Evolutionary conservation across 2,113 vertebrate species (phyloP).

Genomic region (Bos javanicus): DNA sequence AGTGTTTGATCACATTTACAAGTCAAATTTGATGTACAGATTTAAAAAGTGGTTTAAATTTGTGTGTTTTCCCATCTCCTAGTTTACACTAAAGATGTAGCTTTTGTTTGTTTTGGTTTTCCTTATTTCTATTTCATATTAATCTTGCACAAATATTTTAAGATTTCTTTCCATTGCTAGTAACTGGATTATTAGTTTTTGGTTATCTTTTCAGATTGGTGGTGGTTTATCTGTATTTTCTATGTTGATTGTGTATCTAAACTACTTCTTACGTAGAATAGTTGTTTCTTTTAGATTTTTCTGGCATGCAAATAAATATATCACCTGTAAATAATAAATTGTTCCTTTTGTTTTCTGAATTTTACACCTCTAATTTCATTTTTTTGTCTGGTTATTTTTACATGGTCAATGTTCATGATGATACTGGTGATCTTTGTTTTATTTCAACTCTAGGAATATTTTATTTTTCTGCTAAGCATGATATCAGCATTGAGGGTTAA

Average conservation of each 20-base stretch:
- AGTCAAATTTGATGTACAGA: neutral
- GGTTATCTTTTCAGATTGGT: neutral
- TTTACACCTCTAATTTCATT: neutral
- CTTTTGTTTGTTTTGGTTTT: slow-evolving; percentile 15
- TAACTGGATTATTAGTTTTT: neutral
- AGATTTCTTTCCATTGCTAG: neutral
- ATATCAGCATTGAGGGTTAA: neutral
- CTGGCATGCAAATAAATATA: neutral
- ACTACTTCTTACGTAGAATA: neutral
- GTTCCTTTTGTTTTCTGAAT: neutral
- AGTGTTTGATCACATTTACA: neutral
- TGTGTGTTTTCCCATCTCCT: neutral
- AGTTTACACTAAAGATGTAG: neutral
- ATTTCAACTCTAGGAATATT: neutral
- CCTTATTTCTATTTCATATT: neutral
- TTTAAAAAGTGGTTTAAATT: neutral
- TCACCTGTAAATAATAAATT: neutral
- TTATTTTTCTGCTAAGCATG: neutral
- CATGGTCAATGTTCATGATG: neutral
- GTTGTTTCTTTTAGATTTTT: neutral
- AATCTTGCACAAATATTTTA: neutral
- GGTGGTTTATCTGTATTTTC: neutral
- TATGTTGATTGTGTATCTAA: neutral
- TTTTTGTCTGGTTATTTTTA: neutral
- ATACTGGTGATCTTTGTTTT: neutral